phyloP scores from a whole-genome alignment of 2,797 vertebrate species.

The Typhlichthys subterraneus region DNA sequence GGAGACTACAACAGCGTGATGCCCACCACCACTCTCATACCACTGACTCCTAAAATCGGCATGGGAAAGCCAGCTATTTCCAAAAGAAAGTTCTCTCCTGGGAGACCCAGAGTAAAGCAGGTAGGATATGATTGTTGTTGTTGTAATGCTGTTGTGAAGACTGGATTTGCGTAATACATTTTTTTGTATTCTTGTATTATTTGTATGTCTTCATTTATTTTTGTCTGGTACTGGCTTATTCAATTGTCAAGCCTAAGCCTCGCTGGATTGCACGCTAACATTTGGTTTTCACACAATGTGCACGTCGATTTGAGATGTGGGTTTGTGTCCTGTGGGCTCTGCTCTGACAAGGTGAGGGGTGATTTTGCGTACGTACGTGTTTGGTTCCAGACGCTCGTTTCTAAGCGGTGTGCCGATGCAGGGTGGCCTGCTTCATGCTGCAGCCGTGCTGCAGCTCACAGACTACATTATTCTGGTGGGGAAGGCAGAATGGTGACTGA shows the following conservation, averaged over 20 bases:
- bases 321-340: constrained; percentile 11
- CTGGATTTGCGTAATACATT: not conserved
- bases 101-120: constrained; percentile 92
- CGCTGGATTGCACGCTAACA: not conserved
- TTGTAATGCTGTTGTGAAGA: not conserved
- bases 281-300: constrained; percentile 2
- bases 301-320: constrained; percentile 1
- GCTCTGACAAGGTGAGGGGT: constrained; percentile 16
- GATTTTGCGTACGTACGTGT: not conserved
- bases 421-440: constrained; percentile 13
- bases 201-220: not conserved
- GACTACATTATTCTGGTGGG: not conserved
- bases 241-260: constrained; percentile 1
- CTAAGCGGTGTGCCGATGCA: constrained; percentile 11
- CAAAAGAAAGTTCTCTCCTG: constrained; percentile 96
- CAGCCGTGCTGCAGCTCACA: constrained; percentile 8
- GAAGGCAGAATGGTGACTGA: constrained; percentile 5
- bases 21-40: constrained; percentile 86
- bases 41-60: constrained; percentile 94
- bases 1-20: constrained; percentile 68
- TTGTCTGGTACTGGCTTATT: constrained; percentile 10
- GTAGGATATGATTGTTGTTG: constrained; percentile 68
- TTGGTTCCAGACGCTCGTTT: constrained; percentile 18
- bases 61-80: constrained; percentile 98
- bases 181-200: not conserved